Base-by-base conservation (phyloP, 2,888 invertebrate species). In the Bombylius discolor region DNA sequence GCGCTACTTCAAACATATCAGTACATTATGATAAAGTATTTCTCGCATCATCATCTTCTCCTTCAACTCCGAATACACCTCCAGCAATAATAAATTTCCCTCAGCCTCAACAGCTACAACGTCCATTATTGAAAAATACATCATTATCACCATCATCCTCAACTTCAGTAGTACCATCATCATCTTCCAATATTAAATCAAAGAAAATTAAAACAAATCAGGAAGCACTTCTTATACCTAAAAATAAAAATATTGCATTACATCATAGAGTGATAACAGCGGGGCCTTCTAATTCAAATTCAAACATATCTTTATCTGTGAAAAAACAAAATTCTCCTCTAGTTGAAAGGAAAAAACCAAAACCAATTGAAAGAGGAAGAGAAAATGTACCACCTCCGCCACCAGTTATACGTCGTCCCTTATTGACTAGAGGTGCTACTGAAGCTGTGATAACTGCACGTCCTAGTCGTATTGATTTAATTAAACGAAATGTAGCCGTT, bases 1-100 rank as follows among this genome's bases (percentile, higher is more conserved):
- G 23, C 23, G 23, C 23, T 23, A 23, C 23, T 23, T 23, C 23
- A 23, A 23, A 23, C 3, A 23, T 23, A 23, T 23, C 23, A 23
- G 23, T 23, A 23, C 71, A 73, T 58, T 73, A 73, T 49, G 73
- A 73, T 56, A 71, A 71, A 56, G 69, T 73, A 5, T 73, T 73
- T 57, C 67, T 73, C 1, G 69, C 71, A 7, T 68, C 70, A 32
- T 65, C 64, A 56, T 67, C 68, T 23, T 23, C 23, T 23, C 23
- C 23, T 12, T 64, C 66, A 48, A 55, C 56, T 36, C 51, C 54
- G 14, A 23, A 23, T 3, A 23, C 23, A 23, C 23, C 23, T 23
- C 23, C 23, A 23, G 23, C 23, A 23, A 23, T 23, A 23, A 2
- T 23, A 23, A 23, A 23, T 23, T 23, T 23, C 3, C 23, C 23